A percentile compares a stretch with the other conserved stretches of the same genome.
Evolutionary conservation across 2,113 vertebrate genomes (phyloP).

Genomic region (Zapornia atra): DNA sequence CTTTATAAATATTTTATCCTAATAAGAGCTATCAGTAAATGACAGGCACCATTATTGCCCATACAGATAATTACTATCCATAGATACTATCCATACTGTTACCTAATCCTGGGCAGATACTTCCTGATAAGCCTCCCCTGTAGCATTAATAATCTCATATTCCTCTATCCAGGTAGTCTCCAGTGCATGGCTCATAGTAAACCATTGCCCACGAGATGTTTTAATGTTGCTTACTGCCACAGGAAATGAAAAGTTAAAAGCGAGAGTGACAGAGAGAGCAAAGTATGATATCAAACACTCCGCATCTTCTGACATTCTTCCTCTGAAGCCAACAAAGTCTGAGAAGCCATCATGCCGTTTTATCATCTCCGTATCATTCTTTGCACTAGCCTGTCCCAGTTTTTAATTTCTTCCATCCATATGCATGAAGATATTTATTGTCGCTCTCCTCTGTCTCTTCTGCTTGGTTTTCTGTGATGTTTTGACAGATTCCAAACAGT

Average conservation of each 20-base stretch:
- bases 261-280: neutral
- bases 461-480: neutral
- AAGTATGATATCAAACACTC: neutral
- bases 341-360: neutral
- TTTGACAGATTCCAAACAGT: neutral
- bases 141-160: neutral
- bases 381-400: neutral
- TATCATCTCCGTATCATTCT: neutral
- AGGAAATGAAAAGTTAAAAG: neutral
- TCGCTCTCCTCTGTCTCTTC: neutral
- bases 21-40: neutral
- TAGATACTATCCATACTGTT: neutral
- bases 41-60: neutral
- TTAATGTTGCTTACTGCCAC: neutral
- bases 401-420: neutral
- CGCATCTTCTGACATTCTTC: neutral
- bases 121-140: neutral
- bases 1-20: conserved; percentile 52
- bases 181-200: neutral
- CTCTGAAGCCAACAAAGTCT: neutral
- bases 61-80: neutral
- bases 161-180: neutral
- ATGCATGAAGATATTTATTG: neutral
- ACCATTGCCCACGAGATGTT: neutral
- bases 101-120: neutral